Evolutionary conservation across 2,113 vertebrate species (phyloP), one percentile per base, ranked within the genome.

Genomic region (Rhabdomys dilectus): DNA sequence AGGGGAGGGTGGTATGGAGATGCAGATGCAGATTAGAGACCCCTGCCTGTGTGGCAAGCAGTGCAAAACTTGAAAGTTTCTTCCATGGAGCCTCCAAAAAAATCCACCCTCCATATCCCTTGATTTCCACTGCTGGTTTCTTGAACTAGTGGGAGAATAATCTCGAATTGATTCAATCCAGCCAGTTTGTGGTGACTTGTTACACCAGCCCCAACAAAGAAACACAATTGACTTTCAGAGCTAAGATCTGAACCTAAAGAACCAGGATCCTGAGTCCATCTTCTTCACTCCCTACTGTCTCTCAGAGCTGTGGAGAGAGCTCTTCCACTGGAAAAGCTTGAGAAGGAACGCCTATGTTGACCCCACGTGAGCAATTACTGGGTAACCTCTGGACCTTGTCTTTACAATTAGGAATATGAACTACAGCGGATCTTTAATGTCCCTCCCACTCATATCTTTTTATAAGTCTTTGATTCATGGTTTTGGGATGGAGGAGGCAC

Each of bases 391-490:
- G 15, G 93, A 42, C 45, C 75, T 82, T 19, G 66, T n/a, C 88
- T 94, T 96, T 93, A 88, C 72, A 91, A 81, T 76, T 42, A 82
- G n/a, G 34, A 82, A 81, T 89, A 80, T 89, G 39, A 48, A 8
- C 62, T 96, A 64, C 56, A n/a, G 91, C 45, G 2, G 22, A 36
- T 62, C n/a, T 92, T 92, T 82, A 92, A 96, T 76, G 51, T 62
- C 60, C n/a, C 75, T 97, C 64, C 19, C 39, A 94, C 51, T 87
- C 68, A 58, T 93, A 68, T 42, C 82, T 89, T 85, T 95, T 96
- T 93, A 91, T 89, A 66, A 88, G 64, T 58, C 53, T 88, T 5
- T 95, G 88, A 96, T 95, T 97, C 93, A 93, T 97, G 8, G 77
- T 87, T 95, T 86, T 5, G 12, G 58, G 58, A n/a, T 39, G 70